phyloP scores from a whole-genome alignment of 1,140 invertebrate genomes.

The Sesamia nonagrioides region DNA sequence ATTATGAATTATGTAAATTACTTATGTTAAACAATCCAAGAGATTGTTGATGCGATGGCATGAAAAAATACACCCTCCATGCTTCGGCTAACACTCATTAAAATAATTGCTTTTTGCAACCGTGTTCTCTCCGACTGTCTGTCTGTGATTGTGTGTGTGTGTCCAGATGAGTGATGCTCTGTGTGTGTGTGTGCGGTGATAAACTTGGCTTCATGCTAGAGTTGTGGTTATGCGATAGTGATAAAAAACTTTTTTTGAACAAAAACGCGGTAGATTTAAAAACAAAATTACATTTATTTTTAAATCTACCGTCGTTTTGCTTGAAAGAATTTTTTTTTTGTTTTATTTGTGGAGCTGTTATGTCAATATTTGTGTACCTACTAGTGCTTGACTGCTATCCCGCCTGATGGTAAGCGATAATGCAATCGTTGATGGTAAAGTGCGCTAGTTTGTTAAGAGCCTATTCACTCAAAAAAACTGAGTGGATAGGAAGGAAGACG shows the following conservation, averaged over 20 bases:
- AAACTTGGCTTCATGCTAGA: slow-evolving; percentile 32
- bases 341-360: too few species aligned
- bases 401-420: too few species aligned
- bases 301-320: too few species aligned
- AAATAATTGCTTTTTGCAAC: slow-evolving; percentile 75
- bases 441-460: too few species aligned
- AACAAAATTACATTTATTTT: too few species aligned
- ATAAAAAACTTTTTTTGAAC: slow-evolving; percentile 36
- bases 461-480: too few species aligned
- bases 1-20: slow-evolving; percentile 86
- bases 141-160: slow-evolving; percentile 23
- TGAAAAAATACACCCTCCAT: slow-evolving; percentile 75
- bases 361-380: too few species aligned
- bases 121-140: slow-evolving; percentile 47
- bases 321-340: too few species aligned
- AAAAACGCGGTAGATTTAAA: not conserved
- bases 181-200: not conserved
- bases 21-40: slow-evolving; percentile 78
- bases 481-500: too few species aligned
- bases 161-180: not conserved
- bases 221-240: slow-evolving; percentile 29
- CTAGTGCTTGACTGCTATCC: too few species aligned
- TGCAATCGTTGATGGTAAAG: too few species aligned
- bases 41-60: slow-evolving; percentile 74
- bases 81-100: slow-evolving; percentile 75